Evolutionary conservation across 2,113 vertebrate genomes (phyloP).

Genomic region (Ceyx cyanopectus): DNA sequence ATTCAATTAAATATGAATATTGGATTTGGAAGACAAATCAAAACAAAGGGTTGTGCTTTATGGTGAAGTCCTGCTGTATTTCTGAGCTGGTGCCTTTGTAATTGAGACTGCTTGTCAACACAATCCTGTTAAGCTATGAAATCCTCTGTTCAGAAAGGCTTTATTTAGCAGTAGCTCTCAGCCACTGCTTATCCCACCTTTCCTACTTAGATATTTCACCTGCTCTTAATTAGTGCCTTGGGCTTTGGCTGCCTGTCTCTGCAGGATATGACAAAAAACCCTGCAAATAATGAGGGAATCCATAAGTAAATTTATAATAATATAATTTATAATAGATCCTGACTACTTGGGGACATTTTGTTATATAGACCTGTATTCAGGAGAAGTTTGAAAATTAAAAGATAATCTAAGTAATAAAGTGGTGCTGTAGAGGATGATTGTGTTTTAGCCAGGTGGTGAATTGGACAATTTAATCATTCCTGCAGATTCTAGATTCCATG

Average conservation of each 20-base stretch:
- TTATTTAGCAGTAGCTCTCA: conserved; percentile 15
- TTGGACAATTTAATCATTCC: neutral
- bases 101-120: neutral
- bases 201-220: conserved; percentile 41
- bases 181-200: conserved; percentile 13
- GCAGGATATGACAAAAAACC: conserved; percentile 9
- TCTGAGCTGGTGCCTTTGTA: neutral
- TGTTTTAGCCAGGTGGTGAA: neutral
- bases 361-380: neutral
- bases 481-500: conserved; percentile 17
- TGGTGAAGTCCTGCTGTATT: neutral
- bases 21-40: neutral
- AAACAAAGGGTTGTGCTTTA: neutral
- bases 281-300: conserved; percentile 26
- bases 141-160: neutral
- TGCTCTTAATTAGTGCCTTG: conserved; percentile 20
- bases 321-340: conserved; percentile 16
- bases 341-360: conserved; percentile 8
- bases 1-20: neutral
- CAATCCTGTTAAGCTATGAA: conserved; percentile 44
- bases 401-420: neutral
- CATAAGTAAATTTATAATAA: conserved; percentile 2
- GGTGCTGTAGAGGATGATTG: neutral
- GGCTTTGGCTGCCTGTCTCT: neutral
- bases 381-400: conserved; percentile 16